Conservation (phyloP, 1,140 invertebrate species). For the Odontomachus brunneus region DNA sequence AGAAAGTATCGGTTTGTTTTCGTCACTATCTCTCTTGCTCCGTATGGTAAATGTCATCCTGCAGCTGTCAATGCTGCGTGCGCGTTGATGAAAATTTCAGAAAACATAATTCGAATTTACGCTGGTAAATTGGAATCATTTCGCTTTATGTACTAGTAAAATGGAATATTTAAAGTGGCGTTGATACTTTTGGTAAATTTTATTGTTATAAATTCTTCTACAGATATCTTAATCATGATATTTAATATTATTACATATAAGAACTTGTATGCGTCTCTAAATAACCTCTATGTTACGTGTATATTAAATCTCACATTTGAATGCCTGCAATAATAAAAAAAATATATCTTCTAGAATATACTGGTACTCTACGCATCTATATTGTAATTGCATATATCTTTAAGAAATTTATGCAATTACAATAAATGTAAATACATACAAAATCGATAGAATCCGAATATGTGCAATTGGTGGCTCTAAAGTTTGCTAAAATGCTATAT, state of each 20-base stretch:
- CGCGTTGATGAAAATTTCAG: no score
- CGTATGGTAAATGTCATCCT: no score
- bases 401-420: conserved; percentile 13
- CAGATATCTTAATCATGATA: neutral
- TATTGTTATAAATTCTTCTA: neutral
- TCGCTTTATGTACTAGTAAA: no score
- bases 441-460: conserved; percentile 1
- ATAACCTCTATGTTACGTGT: neutral
- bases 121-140: no score
- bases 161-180: neutral
- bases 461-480: neutral
- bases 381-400: neutral
- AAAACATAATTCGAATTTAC: no score
- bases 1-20: no score
- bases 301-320: conserved; percentile 47
- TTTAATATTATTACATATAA: conserved; percentile 12
- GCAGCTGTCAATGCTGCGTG: no score
- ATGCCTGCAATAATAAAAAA: conserved; percentile 71
- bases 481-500: conserved; percentile 16
- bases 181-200: neutral
- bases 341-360: conserved; percentile 18
- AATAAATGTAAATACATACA: neutral
- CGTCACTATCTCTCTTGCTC: no score
- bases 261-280: conserved; percentile 6
- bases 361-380: neutral